Evolutionary conservation across 2,797 vertebrate species (phyloP).

Genomic region (Alauda arvensis): DNA sequence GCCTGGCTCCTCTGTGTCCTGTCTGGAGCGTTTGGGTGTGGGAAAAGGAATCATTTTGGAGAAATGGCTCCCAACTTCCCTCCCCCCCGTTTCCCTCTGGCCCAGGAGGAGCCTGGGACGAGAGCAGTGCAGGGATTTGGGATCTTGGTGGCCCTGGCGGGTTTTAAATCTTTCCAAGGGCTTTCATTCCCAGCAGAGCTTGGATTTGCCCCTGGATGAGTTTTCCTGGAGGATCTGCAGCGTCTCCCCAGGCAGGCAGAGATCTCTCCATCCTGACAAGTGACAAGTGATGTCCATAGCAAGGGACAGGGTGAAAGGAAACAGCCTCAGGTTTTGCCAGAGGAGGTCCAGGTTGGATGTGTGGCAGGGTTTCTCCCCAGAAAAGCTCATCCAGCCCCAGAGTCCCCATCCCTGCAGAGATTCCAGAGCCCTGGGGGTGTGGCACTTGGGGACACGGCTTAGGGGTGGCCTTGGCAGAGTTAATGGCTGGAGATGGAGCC

Average conservation of each 20-base stretch:
- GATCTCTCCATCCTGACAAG: not conserved
- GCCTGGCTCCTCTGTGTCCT: not conserved
- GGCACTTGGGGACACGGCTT: not conserved
- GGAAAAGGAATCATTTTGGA: not conserved
- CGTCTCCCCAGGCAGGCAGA: not conserved
- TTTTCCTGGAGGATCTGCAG: not conserved
- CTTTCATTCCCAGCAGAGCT: not conserved
- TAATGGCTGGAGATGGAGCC: not conserved
- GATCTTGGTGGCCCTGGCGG: not conserved
- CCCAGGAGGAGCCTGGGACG: not conserved
- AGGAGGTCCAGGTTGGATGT: not conserved
- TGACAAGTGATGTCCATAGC: rapidly evolving
- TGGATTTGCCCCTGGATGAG: not conserved
- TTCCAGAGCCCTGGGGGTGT: not conserved
- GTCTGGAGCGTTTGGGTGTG: not conserved
- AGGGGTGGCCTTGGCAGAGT: not conserved
- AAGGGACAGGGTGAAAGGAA: not conserved
- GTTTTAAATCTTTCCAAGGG: not conserved
- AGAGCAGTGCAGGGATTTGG: not conserved
- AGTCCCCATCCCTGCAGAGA: not conserved
- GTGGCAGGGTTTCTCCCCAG: not conserved
- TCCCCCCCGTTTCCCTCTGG: not conserved
- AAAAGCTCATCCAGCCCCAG: not conserved
- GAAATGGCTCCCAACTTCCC: not conserved
- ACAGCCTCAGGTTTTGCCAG: not conserved